Conservation (phyloP, 2,797 vertebrate species). For the Acanthurus tractus region DNA sequence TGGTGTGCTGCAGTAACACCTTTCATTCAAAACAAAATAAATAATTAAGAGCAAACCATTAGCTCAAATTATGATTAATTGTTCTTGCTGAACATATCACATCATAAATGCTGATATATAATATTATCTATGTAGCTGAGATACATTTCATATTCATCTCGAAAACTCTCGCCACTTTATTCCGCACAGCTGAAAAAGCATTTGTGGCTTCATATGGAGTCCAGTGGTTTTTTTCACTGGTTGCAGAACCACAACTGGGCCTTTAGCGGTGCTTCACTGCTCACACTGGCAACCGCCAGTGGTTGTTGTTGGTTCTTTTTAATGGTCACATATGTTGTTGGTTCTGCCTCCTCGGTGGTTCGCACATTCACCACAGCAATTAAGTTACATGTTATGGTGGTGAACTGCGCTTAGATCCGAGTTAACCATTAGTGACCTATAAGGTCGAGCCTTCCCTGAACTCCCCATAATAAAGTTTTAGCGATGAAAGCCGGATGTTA, state of each 20-base stretch:
- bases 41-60: not conserved
- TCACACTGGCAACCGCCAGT: constrained; percentile 42
- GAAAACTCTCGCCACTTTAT: not conserved
- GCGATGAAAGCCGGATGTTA: not conserved
- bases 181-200: constrained; percentile 53
- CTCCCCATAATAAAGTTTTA: constrained; percentile 14
- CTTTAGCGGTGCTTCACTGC: constrained; percentile 52
- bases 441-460: constrained; percentile 22
- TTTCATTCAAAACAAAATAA: not conserved
- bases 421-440: constrained; percentile 59
- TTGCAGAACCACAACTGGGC: constrained; percentile 69
- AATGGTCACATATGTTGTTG: constrained; percentile 60
- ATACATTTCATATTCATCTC: not conserved
- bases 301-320: constrained; percentile 53
- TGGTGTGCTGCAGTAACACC: not conserved
- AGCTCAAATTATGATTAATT: not conserved
- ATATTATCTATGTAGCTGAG: not conserved
- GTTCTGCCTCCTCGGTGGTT: constrained; percentile 70
- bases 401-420: constrained; percentile 47
- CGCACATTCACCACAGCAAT: constrained; percentile 72
- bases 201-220: constrained; percentile 53
- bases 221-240: constrained; percentile 60
- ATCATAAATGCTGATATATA: not conserved
- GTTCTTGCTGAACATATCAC: not conserved
- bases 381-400: constrained; percentile 59